Evolutionary conservation across 2,888 invertebrate genomes (phyloP), one percentile per base, ranked within the genome.

Genomic region (Hetaerina titia): DNA sequence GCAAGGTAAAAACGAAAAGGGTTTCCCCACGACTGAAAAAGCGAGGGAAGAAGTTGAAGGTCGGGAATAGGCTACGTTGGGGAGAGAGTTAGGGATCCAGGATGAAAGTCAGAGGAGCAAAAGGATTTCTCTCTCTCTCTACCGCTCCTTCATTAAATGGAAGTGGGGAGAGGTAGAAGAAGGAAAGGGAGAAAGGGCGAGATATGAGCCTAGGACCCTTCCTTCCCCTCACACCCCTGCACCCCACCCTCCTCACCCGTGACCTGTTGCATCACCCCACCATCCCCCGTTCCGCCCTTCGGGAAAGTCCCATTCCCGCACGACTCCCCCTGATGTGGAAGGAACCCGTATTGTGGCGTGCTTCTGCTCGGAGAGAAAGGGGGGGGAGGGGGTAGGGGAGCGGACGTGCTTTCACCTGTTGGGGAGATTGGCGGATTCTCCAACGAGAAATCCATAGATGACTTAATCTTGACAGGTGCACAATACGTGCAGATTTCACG

Each of bases 181-280:
- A n/a, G 7, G 69, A 13, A 69, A n/a, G 69, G 19, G 69, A 13
- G 22, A 19, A 89, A 22, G 56, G 89, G 89, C 58, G 58, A 22
- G 89, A 89, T 89, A 56, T 57, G 89, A 89, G 89, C 57, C 89
- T 89, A 89, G 89, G 56, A 89, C 89, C 56, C n/a, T 22, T 89
- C 57, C 58, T 31, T 87, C 45, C 87, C 45, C 45, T 45, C 22
- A 57, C 56, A 22, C 58, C 89, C 22, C n/a, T 69, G 89, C 19
- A 89, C 89, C 56, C n/a, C 45, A 57, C 57, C 25, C 58, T 31
- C 63, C 19, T n/a, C 31, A 19, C 31, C 45, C 56, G 31, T 64
- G 90, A 90, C 90, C 90, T 90, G 90, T 90, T 90, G 90, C 90
- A 45, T 90, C 90, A 90, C 19, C 69, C 17, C 69, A 22, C 31